Evolutionary conservation across 2,888 invertebrate genomes (phyloP), one percentile per base, ranked within the genome.

Genomic region (Crematogaster levior): DNA sequence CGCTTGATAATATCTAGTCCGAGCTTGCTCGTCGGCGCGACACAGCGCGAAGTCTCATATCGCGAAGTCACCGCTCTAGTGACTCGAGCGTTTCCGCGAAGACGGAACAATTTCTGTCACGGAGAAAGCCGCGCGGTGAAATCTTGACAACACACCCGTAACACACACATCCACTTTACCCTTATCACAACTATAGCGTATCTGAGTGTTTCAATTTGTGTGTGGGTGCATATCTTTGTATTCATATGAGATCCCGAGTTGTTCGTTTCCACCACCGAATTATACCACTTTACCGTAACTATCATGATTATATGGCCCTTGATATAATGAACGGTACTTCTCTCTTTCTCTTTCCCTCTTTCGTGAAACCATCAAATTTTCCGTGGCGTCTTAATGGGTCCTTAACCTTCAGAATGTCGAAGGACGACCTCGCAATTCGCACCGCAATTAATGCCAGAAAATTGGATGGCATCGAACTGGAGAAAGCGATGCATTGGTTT

Each of bases 251-350:
- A 77, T 15, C 43, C 34, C 43, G 18, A 43, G 12, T 18, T n/a
- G n/a, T 21, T 77, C 43, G 43, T 75, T 21, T 40, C 40, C 18
- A 56, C 73, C 86, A 84, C 60, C 61, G 74, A 88, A 90, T 90
- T 90, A 85, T 88, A 79, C 82, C 82, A 89, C 84, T 88, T 89
- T 81, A 82, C 60, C 65, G 40, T 68, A 73, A 86, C 85, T 89
- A 15, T n/a, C 27, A 83, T 87, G 79, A 75, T 83, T 84, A 81
- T 82, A 81, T 40, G 80, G 53, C 63, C 63, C 82, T 70, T 60
- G 48, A 51, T 75, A 51, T 75, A 84, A 86, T 85, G 81, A 89
- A 81, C 15, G 48, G 4, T 21, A n/a, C 48, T 60, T 37, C 12
- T 12, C 12, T 24, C 48, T 43, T 51, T 21, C 10, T 21, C 9